Evolutionary conservation across 2,113 vertebrate species (phyloP).

Genomic region (Chionomys nivalis): DNA sequence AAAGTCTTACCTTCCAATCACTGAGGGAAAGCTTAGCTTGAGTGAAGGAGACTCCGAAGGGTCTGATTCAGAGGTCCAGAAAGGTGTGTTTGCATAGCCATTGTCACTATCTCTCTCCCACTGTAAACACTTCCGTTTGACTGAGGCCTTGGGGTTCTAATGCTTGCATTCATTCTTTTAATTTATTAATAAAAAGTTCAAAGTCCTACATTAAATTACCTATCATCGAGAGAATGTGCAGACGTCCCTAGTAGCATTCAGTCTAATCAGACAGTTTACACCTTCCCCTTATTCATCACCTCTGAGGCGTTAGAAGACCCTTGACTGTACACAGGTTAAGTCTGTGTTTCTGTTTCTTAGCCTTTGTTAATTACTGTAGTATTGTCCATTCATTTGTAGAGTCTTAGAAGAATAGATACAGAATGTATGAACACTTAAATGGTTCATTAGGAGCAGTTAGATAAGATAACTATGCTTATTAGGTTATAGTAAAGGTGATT

Average conservation of each 20-base stretch:
- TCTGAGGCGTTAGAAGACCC: not conserved
- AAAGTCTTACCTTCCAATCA: not conserved
- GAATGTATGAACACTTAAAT: slow-evolving; percentile 1
- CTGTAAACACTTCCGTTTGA: not conserved
- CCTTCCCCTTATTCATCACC: not conserved
- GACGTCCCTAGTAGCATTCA: not conserved
- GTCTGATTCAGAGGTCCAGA: not conserved
- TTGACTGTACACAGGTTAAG: slow-evolving; percentile 42
- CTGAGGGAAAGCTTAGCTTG: not conserved
- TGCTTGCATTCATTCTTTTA: not conserved
- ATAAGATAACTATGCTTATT: not conserved
- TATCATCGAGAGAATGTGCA: not conserved
- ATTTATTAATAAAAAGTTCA: not conserved
- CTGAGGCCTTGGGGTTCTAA: not conserved
- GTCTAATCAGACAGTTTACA: not conserved
- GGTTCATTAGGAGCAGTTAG: not conserved
- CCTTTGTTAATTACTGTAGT: slow-evolving; percentile 24
- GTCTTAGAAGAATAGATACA: not conserved
- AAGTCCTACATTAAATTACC: not conserved
- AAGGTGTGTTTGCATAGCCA: not conserved
- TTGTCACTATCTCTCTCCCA: not conserved
- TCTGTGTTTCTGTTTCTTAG: not conserved
- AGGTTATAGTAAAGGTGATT: not conserved
- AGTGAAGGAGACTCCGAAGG: not conserved
- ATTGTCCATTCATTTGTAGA: not conserved